These are phyloP conservation scores for Rhamnusium bicolor DNA, from an alignment of 2,888 invertebrate species.

Conservation along the genomic window DNA sequence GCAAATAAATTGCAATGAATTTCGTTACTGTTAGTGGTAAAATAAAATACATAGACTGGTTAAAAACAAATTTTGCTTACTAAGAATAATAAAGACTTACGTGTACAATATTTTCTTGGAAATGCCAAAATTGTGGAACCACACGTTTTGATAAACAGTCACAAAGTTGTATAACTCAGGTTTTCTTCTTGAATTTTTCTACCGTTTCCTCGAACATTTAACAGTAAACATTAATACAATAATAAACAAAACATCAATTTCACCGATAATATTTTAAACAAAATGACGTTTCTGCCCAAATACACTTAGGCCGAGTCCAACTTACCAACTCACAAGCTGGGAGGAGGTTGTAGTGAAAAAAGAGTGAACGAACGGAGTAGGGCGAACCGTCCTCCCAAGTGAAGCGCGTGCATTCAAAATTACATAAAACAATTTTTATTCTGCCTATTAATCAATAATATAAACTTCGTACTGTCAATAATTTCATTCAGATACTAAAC, in stretches of 20 bases:
- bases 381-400: conserved; percentile 13
- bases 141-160: conserved; percentile 36
- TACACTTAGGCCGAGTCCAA: conserved; percentile 33
- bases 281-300: conserved; percentile 35
- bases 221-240: conserved; percentile 22
- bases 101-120: conserved; percentile 56
- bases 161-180: conserved; percentile 5
- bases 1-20: not conserved
- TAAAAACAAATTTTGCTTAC: conserved; percentile 26
- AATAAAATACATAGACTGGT: not conserved
- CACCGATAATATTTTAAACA: conserved; percentile 26
- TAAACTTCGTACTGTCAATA: not conserved
- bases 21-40: too few relatives aligned
- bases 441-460: not conserved
- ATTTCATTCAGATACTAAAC: not conserved
- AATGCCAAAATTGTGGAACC: conserved; percentile 49
- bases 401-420: conserved; percentile 15
- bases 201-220: conserved; percentile 22
- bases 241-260: conserved; percentile 20
- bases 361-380: conserved; percentile 13
- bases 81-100: conserved; percentile 53
- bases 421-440: conserved; percentile 41
- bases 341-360: conserved; percentile 18
- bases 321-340: conserved; percentile 26
- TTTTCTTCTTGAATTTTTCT: conserved; percentile 16